Conservation (phyloP, 2,888 invertebrate species). For the Pristionchus japonicus region DNA sequence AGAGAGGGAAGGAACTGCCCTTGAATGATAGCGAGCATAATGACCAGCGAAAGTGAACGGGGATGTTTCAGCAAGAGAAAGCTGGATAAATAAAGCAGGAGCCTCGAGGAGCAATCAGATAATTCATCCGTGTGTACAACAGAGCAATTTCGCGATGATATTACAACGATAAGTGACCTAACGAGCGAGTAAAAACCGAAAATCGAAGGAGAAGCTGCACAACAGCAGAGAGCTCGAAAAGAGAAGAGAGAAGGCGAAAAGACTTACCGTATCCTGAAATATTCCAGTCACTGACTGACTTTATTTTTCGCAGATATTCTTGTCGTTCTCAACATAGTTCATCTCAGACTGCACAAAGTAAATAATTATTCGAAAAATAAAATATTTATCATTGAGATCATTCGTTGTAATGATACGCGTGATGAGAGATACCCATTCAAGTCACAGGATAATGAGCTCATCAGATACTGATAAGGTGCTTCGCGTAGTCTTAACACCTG, state of each 20-base stretch:
- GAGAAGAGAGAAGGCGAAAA: background rate
- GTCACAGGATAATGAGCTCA: background rate
- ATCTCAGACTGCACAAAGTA: background rate
- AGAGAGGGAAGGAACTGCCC: background rate
- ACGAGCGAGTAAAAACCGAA: background rate
- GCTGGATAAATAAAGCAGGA: too few relatives aligned
- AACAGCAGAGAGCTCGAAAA: background rate
- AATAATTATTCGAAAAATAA: background rate
- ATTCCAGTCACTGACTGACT: background rate
- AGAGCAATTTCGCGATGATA: background rate
- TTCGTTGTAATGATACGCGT: background rate
- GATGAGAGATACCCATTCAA: slow-evolving; percentile 18
- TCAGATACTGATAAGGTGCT: slow-evolving; percentile 3
- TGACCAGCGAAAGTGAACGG: background rate
- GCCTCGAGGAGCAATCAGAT: background rate
- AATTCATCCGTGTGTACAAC: background rate
- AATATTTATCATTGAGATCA: background rate
- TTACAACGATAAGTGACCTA: background rate
- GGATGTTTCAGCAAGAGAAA: background rate
- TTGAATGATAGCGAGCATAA: background rate
- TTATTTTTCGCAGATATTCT: background rate
- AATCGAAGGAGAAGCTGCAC: background rate
- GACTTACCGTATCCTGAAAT: background rate
- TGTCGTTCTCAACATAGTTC: background rate
- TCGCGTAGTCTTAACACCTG: background rate